Evolutionary conservation across 2,113 vertebrate genomes (phyloP).

Genomic region (Gymnobelideus leadbeateri): DNA sequence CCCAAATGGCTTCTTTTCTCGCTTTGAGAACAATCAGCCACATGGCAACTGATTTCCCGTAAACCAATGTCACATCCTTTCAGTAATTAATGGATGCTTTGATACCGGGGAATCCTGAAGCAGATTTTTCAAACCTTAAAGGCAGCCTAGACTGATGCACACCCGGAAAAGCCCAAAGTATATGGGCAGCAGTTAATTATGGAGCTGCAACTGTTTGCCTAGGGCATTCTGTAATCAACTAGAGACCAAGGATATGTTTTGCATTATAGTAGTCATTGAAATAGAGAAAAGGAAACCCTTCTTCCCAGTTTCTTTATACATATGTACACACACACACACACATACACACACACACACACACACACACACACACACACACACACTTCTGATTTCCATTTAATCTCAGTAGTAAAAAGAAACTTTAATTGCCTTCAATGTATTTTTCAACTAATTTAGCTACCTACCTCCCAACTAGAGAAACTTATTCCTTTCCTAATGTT

Average conservation of each 20-base stretch:
- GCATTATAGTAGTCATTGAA: slow-evolving; percentile 78
- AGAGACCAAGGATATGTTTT: slow-evolving; percentile 80
- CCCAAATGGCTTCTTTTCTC: slow-evolving; percentile 19
- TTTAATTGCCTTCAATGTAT: slow-evolving; percentile 10
- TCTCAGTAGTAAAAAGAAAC: slow-evolving; percentile 31
- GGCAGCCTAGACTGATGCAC: slow-evolving; percentile 66
- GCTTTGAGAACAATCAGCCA: slow-evolving; percentile 56
- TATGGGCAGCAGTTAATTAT: slow-evolving; percentile 84
- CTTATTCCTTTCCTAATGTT: slow-evolving; percentile 60
- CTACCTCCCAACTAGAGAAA: slow-evolving; percentile 42
- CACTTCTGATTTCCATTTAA: slow-evolving; percentile 33
- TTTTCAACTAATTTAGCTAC: slow-evolving; percentile 61
- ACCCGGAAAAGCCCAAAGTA: slow-evolving; percentile 76
- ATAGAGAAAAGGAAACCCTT: slow-evolving; percentile 44
- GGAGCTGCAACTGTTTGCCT: slow-evolving; percentile 79
- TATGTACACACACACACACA: neutral
- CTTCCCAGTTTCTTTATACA: slow-evolving; percentile 48
- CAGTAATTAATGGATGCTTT: slow-evolving; percentile 75
- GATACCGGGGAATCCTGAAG: slow-evolving; percentile 73
- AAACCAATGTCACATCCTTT: slow-evolving; percentile 60
- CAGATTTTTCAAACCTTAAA: slow-evolving; percentile 78
- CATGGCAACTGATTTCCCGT: slow-evolving; percentile 55
- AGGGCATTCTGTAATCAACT: slow-evolving; percentile 80
- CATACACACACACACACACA: neutral
- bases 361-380: neutral